These are phyloP conservation scores for Drosophila parthenogenetica DNA, from an alignment of 2,888 invertebrate genomes.

Conservation along the genomic window DNA sequence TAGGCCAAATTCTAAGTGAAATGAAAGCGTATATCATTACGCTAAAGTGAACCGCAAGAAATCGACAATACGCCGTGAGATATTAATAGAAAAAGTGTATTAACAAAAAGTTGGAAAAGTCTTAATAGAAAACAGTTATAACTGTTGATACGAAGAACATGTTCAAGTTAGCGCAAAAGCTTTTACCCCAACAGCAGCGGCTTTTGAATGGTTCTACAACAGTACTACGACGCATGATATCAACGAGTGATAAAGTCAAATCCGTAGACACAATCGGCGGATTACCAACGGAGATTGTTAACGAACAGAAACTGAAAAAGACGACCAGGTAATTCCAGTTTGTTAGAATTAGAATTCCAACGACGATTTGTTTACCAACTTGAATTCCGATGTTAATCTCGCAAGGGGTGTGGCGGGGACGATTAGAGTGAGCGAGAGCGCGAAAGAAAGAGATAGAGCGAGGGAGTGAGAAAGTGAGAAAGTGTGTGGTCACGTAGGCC, in stretches of 20 bases:
- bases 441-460: background rate
- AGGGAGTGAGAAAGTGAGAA: slow-evolving; percentile 49
- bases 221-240: slow-evolving; percentile 63
- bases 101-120: background rate
- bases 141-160: slow-evolving; percentile 50
- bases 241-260: slow-evolving; percentile 82
- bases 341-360: slow-evolving; percentile 16
- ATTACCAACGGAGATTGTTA: slow-evolving; percentile 75
- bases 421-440: background rate
- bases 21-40: background rate
- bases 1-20: slow-evolving; percentile 6
- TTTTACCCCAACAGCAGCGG: slow-evolving; percentile 58
- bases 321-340: slow-evolving; percentile 73
- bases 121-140: slow-evolving; percentile 11
- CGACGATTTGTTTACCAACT: slow-evolving; percentile 42
- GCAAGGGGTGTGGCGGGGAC: slow-evolving; percentile 6
- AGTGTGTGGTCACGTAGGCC: slow-evolving; percentile 68
- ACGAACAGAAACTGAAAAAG: slow-evolving; percentile 80
- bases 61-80: background rate
- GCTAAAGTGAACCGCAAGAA: background rate
- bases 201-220: slow-evolving; percentile 26
- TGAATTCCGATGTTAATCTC: background rate
- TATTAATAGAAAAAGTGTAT: background rate
- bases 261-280: slow-evolving; percentile 77
- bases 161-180: slow-evolving; percentile 74